phyloP scores from a whole-genome alignment of 1,140 invertebrate genomes.

The Laupala kohalensis region DNA sequence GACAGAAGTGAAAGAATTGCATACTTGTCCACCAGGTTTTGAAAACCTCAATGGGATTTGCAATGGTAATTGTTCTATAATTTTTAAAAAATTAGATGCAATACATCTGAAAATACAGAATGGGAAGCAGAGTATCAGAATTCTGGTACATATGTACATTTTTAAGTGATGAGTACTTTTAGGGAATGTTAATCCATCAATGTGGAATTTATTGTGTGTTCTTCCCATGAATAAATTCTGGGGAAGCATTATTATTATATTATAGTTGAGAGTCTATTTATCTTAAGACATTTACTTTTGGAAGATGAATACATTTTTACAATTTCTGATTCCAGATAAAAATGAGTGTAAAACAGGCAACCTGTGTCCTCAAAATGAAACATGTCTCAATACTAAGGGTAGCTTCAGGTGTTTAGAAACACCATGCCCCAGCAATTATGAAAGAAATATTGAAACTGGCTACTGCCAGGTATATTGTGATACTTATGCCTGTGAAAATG shows the following conservation, averaged over 20 bases:
- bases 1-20: not conserved
- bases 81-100: not conserved
- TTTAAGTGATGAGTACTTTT: not conserved
- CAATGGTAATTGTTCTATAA: not conserved
- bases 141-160: not conserved
- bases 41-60: slow-evolving; percentile 4
- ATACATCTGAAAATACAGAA: not conserved
- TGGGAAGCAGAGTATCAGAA: too few relatives aligned
- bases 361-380: slow-evolving; percentile 3
- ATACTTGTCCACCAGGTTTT: slow-evolving; percentile 4
- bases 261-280: not conserved
- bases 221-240: not conserved
- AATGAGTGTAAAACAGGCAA: slow-evolving; percentile 2
- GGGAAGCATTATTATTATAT: not conserved
- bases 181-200: not conserved
- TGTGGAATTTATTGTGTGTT: not conserved
- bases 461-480: slow-evolving; percentile 10
- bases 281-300: too few relatives aligned
- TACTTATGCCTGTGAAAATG: not conserved
- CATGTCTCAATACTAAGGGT: slow-evolving; percentile 8
- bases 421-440: slow-evolving; percentile 6
- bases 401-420: slow-evolving; percentile 5
- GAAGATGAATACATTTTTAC: too few relatives aligned
- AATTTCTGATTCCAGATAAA: slow-evolving; percentile 2
- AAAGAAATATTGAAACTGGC: slow-evolving; percentile 4